phyloP scores from a whole-genome alignment of 2,113 vertebrate genomes.

The Phrynocephalus versicolor region DNA sequence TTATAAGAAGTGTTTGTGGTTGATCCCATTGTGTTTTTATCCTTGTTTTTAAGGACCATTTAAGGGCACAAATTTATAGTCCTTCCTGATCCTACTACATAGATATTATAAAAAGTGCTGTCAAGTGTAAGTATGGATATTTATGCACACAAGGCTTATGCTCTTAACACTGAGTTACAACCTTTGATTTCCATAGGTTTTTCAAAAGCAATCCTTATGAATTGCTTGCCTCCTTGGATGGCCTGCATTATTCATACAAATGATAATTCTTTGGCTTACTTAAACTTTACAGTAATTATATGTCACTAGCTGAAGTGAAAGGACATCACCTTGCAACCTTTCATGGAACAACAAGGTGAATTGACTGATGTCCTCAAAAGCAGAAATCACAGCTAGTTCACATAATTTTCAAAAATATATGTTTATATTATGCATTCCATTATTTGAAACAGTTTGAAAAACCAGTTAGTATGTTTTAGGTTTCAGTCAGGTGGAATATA shows the following conservation, averaged over 20 bases:
- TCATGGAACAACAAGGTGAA: conserved; percentile 51
- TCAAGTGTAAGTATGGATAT: not conserved
- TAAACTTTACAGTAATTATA: conserved; percentile 56
- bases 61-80: not conserved
- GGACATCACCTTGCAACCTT: conserved; percentile 33
- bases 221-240: conserved; percentile 35
- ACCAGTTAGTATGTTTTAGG: conserved; percentile 3
- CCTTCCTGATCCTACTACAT: not conserved
- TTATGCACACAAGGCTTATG: not conserved
- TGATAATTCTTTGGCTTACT: conserved; percentile 43
- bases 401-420: conserved; percentile 8
- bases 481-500: not conserved
- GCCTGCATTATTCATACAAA: conserved; percentile 41
- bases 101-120: not conserved
- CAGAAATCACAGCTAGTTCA: not conserved
- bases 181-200: not conserved
- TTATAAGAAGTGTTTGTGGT: not conserved
- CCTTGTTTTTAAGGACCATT: not conserved
- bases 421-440: conserved; percentile 47
- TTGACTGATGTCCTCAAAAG: conserved; percentile 43
- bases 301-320: conserved; percentile 55
- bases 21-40: not conserved
- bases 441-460: conserved; percentile 15
- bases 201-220: not conserved
- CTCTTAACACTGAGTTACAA: not conserved